Conservation (phyloP, 2,888 invertebrate genomes). For the Nemapogon koenigi region DNA sequence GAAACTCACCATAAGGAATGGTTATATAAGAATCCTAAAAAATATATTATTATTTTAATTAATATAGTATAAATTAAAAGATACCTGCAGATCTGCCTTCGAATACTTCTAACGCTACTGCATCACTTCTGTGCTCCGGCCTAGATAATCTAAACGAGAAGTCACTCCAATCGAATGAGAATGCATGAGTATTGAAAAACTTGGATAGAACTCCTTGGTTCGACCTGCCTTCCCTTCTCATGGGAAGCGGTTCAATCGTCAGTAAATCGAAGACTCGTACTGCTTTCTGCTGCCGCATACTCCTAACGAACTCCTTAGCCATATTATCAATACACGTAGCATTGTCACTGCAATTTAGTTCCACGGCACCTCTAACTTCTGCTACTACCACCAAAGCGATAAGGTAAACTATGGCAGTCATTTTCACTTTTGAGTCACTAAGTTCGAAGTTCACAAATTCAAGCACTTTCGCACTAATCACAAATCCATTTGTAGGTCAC, state of each 20-base stretch:
- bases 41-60: not conserved
- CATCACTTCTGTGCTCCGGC: conserved; percentile 48
- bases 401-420: conserved; percentile 45
- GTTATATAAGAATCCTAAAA: too few species aligned
- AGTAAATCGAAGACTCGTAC: conserved; percentile 60
- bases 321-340: conserved; percentile 64
- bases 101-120: conserved; percentile 52
- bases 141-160: conserved; percentile 57
- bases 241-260: conserved; percentile 57
- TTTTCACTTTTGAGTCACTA: conserved; percentile 33
- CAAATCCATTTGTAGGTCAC: conserved; percentile 61
- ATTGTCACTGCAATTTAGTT: conserved; percentile 65
- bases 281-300: conserved; percentile 56
- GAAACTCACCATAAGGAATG: too few species aligned
- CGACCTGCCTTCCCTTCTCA: conserved; percentile 36
- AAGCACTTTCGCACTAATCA: conserved; percentile 33
- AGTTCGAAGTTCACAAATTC: conserved; percentile 18
- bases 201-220: conserved; percentile 40
- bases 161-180: conserved; percentile 61
- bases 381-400: conserved; percentile 38
- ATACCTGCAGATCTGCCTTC: conserved; percentile 53
- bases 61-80: conserved; percentile 12
- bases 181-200: conserved; percentile 54
- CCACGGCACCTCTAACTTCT: conserved; percentile 30
- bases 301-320: conserved; percentile 53